Evolutionary conservation across 2,888 invertebrate genomes (phyloP), one percentile per base, ranked within the genome.

Genomic region (Brenthis daphne): DNA sequence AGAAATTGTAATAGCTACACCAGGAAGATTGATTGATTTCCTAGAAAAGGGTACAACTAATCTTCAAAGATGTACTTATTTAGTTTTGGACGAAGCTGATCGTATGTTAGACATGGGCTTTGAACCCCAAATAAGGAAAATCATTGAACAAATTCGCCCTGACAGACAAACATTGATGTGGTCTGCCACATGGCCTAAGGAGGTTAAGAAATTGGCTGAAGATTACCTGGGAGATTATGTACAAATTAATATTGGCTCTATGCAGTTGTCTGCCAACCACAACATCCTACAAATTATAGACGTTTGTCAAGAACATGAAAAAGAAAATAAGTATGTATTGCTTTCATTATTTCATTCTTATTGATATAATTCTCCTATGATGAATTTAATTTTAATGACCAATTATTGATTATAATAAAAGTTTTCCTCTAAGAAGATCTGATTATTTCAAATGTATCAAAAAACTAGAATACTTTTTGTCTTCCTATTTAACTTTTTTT

Each of bases 121-220:
- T 86, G 98, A 99, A 86, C 98, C 98, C 4, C 98, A 99, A 88
- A 98, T 99, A 76, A 94, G 98, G 65, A 98, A 98, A 89, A 98
- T 99, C 79, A 94, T 98, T 77, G 97, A 97, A 81, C 98, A 98
- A 88, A 98, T 98, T 77, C 94, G 98, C 76, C 98, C 98, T 16
- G 98, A 99, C 83, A 94, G 99, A 80, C 99, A 99, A 88, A 98
- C 98, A 14, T 94, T 99, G 56, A 99, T 99, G 99, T 99, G 98
- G 98, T 98, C 98, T 74, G 99, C 99, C 0, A 99, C 99, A n/a
- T 99, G 99, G 99, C 99, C 99, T 0, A 98, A 98, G 82, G 99
- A 99, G 93, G 99, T 99, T 2, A 94, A 96, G 74, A 96, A 96
- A 77, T 90, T 99, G 73, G 99, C 99, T 24, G 96, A 97, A 80